Percentiles rank a stretch among this genome's conserved stretches.
phyloP scores from a whole-genome alignment of 1,140 invertebrate species.

The Luehdorfia chinensis region DNA sequence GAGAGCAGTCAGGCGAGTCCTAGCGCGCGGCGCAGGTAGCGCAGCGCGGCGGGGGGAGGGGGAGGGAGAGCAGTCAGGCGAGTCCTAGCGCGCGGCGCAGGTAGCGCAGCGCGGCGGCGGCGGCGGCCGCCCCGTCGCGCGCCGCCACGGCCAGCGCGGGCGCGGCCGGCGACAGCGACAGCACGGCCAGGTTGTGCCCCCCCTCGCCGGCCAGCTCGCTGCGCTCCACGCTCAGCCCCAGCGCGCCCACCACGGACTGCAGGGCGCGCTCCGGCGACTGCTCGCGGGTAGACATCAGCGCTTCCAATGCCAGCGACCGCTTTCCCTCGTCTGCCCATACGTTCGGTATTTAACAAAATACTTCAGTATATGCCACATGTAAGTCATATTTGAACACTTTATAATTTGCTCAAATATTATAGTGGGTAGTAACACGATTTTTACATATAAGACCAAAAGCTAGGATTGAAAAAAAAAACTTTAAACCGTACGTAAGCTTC shows the following conservation, averaged over 20 bases:
- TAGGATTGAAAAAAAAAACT: too few species aligned
- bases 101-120: slow-evolving; percentile 33
- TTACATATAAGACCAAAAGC: too few species aligned
- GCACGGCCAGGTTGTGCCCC: slow-evolving; percentile 20
- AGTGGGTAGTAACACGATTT: too few species aligned
- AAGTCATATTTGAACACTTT: too few species aligned
- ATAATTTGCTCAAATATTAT: too few species aligned
- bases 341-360: too few species aligned
- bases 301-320: slow-evolving; percentile 8
- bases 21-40: too few species aligned
- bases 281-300: slow-evolving; percentile 5
- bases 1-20: too few species aligned
- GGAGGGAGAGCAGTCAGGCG: neutral
- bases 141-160: slow-evolving; percentile 24
- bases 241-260: slow-evolving; percentile 16
- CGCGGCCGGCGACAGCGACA: slow-evolving; percentile 28
- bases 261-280: slow-evolving; percentile 21
- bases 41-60: too few species aligned
- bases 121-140: slow-evolving; percentile 16
- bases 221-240: slow-evolving; percentile 26
- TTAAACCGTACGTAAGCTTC: too few species aligned
- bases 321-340: too few species aligned
- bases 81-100: slow-evolving; percentile 24
- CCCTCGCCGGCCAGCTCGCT: slow-evolving; percentile 8
- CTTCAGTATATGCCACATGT: too few species aligned